These are phyloP conservation scores for Apolygus lucorum DNA, from an alignment of 1,140 invertebrate genomes.

Conservation along the genomic window DNA sequence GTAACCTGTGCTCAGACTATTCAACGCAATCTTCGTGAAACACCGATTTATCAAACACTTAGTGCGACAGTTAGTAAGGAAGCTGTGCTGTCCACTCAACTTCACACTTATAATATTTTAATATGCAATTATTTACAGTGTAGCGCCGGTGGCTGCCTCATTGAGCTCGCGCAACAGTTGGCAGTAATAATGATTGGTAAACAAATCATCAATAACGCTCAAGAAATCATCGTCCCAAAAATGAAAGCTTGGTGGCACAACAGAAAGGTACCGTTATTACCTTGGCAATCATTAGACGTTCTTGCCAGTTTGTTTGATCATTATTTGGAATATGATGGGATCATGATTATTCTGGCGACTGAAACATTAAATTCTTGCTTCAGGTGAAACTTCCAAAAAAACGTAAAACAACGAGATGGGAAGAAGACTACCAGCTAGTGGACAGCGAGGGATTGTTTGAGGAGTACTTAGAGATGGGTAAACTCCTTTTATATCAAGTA, in stretches of 20 bases:
- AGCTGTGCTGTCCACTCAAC: too few relatives aligned
- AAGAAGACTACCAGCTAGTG: conserved; percentile 54
- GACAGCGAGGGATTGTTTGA: conserved; percentile 62
- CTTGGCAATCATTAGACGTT: too few relatives aligned
- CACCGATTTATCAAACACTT: too few relatives aligned
- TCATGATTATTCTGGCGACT: too few relatives aligned
- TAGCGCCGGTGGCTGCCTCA: conserved; percentile 68
- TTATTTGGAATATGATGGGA: too few relatives aligned
- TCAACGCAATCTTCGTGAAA: too few relatives aligned
- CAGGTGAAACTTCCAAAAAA: conserved; percentile 38
- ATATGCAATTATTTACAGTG: too few relatives aligned
- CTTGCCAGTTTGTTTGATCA: too few relatives aligned
- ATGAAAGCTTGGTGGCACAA: conserved; percentile 50
- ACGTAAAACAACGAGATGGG: conserved; percentile 43
- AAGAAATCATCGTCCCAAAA: conserved; percentile 65
- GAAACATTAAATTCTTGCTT: not conserved
- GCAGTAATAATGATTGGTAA: conserved; percentile 80
- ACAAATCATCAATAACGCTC: conserved; percentile 69
- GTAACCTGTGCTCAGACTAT: too few relatives aligned
- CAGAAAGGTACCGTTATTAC: conserved; percentile 38
- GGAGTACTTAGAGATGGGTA: conserved; percentile 84
- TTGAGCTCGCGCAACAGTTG: conserved; percentile 73
- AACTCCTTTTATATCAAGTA: too few relatives aligned
- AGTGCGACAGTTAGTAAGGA: too few relatives aligned
- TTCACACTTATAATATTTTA: too few relatives aligned